phyloP scores from a whole-genome alignment of 2,797 vertebrate genomes.

The Pangasius sanitwongsei region DNA sequence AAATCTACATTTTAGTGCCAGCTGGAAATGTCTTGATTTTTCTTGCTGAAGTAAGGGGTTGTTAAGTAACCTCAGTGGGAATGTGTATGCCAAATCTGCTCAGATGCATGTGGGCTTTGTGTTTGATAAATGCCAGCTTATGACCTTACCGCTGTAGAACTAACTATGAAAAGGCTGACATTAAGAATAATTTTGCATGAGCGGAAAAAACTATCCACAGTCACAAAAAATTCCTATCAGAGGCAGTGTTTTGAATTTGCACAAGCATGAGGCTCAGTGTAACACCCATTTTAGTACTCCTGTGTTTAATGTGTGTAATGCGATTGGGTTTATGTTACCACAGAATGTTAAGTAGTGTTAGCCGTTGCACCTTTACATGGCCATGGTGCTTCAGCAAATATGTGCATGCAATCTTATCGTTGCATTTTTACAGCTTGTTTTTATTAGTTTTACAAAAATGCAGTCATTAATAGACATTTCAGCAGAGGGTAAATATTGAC shows the following conservation, averaged over 20 bases:
- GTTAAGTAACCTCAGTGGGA: background rate
- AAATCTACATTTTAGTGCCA: background rate
- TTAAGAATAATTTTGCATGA: background rate
- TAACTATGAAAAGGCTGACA: background rate
- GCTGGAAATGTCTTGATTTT: background rate
- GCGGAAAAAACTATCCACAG: background rate
- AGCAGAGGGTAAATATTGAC: background rate
- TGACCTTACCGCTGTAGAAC: background rate
- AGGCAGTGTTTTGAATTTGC: background rate
- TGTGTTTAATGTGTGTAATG: background rate
- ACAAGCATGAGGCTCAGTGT: background rate
- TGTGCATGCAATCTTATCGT: background rate
- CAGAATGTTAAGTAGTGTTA: background rate
- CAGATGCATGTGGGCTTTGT: background rate
- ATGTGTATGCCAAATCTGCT: background rate
- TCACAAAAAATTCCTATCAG: background rate
- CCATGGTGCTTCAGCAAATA: background rate
- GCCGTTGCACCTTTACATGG: background rate
- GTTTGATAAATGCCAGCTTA: slow-evolving; percentile 16
- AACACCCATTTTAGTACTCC: background rate
- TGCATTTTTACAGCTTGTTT: background rate
- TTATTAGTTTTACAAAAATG: background rate
- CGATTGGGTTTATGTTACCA: background rate
- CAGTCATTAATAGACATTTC: background rate
- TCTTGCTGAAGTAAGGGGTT: background rate